phyloP scores from a whole-genome alignment of 2,888 invertebrate species.

The Drosophila parthenogenetica region DNA sequence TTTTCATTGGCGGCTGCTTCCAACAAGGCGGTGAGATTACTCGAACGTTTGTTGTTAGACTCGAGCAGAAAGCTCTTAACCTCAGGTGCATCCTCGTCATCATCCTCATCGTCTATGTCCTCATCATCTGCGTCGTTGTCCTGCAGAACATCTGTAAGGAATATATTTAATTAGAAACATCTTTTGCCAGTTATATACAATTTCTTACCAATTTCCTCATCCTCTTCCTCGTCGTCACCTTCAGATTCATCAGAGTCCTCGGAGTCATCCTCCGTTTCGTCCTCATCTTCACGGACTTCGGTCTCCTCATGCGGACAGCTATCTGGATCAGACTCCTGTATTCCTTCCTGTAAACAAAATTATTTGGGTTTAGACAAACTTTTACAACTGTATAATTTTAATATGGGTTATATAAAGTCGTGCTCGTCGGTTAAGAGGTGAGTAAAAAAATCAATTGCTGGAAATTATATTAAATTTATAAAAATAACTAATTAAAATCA shows the following conservation, averaged over 20 bases:
- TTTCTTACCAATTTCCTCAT: conserved; percentile 83
- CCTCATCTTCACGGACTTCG: conserved; percentile 83
- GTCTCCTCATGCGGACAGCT: conserved; percentile 84
- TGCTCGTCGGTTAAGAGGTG: conserved; percentile 43
- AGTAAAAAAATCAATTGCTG: conserved; percentile 37
- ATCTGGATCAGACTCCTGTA: conserved; percentile 85
- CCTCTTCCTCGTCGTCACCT: conserved; percentile 85
- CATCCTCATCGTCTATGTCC: conserved; percentile 84
- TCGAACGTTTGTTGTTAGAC: conserved; percentile 84
- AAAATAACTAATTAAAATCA: conserved; percentile 30
- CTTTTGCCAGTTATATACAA: no score
- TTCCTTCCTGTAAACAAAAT: conserved; percentile 83
- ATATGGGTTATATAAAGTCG: conserved; percentile 22
- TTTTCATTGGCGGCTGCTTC: conserved; percentile 91
- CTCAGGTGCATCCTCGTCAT: conserved; percentile 84
- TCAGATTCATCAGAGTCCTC: conserved; percentile 85
- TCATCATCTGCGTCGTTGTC: conserved; percentile 85
- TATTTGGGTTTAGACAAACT: conserved; percentile 5
- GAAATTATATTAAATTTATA: conserved; percentile 48
- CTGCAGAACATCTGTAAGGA: conserved; percentile 64
- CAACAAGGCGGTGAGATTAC: conserved; percentile 94
- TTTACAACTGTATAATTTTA: not conserved
- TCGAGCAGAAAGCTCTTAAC: conserved; percentile 85
- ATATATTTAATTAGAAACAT: not conserved
- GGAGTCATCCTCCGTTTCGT: conserved; percentile 84